Conservation (phyloP, 2,888 invertebrate species). For the Cylloceria caligata region DNA sequence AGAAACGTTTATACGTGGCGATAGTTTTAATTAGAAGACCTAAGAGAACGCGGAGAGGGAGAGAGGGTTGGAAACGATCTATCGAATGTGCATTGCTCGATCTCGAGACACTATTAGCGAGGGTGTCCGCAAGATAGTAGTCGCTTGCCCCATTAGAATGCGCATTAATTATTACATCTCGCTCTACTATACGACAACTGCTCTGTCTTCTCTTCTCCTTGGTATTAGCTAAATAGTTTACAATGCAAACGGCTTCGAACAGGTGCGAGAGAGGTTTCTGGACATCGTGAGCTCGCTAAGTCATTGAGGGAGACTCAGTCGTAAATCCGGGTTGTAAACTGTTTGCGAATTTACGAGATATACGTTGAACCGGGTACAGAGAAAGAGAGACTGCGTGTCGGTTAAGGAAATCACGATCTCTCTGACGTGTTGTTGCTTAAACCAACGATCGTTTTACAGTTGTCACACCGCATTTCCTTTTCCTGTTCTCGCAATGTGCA, state of each 20-base stretch:
- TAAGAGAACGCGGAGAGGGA: constrained; percentile 14
- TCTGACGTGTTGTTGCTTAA: constrained; percentile 39
- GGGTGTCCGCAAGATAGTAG: constrained; percentile 60
- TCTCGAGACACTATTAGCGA: constrained; percentile 60
- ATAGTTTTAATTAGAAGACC: constrained; percentile 63
- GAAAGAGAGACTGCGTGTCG: constrained; percentile 22
- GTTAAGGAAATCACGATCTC: constrained; percentile 24
- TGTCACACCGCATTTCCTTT: constrained; percentile 33
- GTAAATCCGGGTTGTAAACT: constrained; percentile 40
- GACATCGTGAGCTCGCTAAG: not conserved
- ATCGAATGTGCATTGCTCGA: constrained; percentile 54
- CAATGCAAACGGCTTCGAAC: not conserved
- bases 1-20: constrained; percentile 62
- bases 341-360: constrained; percentile 21
- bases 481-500: constrained; percentile 21
- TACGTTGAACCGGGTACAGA: not conserved
- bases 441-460: constrained; percentile 31
- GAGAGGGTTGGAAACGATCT: constrained; percentile 34
- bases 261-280: constrained; percentile 10
- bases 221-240: not conserved
- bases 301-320: constrained; percentile 3
- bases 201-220: not conserved
- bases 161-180: constrained; percentile 64
- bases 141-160: constrained; percentile 57
- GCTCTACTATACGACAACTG: constrained; percentile 1